Base-by-base conservation (phyloP, 1,140 invertebrate species). In the Calephelis nemesis region DNA sequence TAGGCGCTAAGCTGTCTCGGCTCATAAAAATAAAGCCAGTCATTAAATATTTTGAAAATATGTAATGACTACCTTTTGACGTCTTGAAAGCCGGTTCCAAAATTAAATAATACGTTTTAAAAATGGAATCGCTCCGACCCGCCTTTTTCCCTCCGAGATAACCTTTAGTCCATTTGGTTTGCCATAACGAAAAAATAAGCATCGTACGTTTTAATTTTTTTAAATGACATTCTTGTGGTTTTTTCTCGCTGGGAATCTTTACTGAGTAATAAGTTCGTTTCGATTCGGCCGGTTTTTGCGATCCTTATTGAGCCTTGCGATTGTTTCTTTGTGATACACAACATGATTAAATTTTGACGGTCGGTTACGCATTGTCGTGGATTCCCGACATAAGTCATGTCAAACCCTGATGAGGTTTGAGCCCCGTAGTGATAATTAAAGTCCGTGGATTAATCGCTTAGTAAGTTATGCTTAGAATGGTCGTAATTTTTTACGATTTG, bases 101-200 rank as follows among this genome's bases (percentile, higher is more conserved):
- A 89, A 91, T 90, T 89, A 91, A 91, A 91, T 91, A 85, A 91
- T 91, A 91, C 87, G 87, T 91, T 91, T 90, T 86, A 87, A 91
- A 91, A 91, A 91, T 91, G 89, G 87, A 91, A 91, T 91, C 87
- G 87, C 84, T 86, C 86, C 69, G 86, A 83, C 88, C 89, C 89
- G 89, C 89, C 87, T 89, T 89, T 88, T 90, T 91, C 86, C 80
- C 84, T 84, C 76, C 75, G 88, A 90, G 88, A 91, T 90, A 91
- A 90, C 87, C 88, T 90, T 91, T 87, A 88, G 85, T 82, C 85
- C 85, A 81, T 88, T 87, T 80, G 82, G 83, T 79, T 85, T 82
- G 85, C 78, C 84, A 85, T 83, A 84, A 83, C 74, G 78, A 87
- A 89, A 87, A 89, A 88, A 90, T 78, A 83, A 84, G 74, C 76